Evolutionary conservation across 2,888 invertebrate genomes (phyloP), one percentile per base, ranked within the genome.

Genomic region (Rosalia funebris): DNA sequence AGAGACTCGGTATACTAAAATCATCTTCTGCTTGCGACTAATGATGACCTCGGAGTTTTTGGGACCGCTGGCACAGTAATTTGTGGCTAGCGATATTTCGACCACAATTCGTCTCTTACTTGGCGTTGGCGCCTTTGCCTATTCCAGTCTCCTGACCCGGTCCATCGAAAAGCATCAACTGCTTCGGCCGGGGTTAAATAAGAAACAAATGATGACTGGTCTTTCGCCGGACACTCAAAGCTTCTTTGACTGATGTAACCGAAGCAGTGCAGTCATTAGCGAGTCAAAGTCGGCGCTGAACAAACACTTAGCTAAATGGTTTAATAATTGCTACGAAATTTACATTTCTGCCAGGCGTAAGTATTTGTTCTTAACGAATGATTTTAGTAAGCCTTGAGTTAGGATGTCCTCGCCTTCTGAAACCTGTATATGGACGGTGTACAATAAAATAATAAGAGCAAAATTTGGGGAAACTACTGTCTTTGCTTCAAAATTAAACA

Each of bases 91-190:
- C 36, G 41, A 42, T 19, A 42, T 60, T 50, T 58, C 52, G 58
- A 58, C 50, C 39, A 52, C 42, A 50, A 50, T 50, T 15, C 53
- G 31, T 53, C 53, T 53, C 42, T 53, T 32, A 42, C 52, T 42
- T 55, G 54, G 37, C 39, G 46, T 52, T 60, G 60, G 60, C 60
- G 60, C 60, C 60, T 54, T 60, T 60, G 60, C 55, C 54, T 60
- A 54, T 55, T 55, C 20, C 39, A 53, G 25, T 17, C n/a, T n/a
- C 16, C 54, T 60, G 54, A 60, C 54, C 60, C 55, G 42, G 45
- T 54, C 45, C 48, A 45, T 45, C 41, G 52, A 44, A 46, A 58
- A 17, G 39, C 45, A 45, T 48, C 52, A 36, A 46, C 52, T 52
- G 52, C 54, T 41, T 19, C 44, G 58, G 53, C 36, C 37, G 44